Evolutionary conservation across 1,140 invertebrate species (phyloP), one percentile per base, ranked within the genome.

Genomic region (Idris sp.): DNA sequence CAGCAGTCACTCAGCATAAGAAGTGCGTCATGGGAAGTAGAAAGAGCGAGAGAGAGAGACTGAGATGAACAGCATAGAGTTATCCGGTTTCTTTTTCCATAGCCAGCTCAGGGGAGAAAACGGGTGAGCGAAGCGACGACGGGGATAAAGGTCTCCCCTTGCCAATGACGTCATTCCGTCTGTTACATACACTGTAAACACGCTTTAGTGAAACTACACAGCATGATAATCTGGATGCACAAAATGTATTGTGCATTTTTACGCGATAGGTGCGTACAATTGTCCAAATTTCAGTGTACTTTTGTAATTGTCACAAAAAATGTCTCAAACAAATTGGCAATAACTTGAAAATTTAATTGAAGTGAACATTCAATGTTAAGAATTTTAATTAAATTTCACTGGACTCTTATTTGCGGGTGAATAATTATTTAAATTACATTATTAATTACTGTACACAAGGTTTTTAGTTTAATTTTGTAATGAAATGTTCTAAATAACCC

Each of bases 21-120:
- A 69, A 74, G 62, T 64, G 54, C 74, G 77, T 81, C 76, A 80
- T 76, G 79, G 73, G 62, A 81, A 80, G 80, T 77, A 56, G 71
- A n/a, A n/a, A 75, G 62, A 30, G 19, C 30, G 53, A 40, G 62
- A 56, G 13, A 35, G 44, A 53, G 46, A 28, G 43, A 58, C 4
- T 19, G 25, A 74, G 72, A 67, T 43, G 44, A 36, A 53, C 71
- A 61, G 56, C 31, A n/a, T n/a, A 61, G 71, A 81, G 77, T 83
- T 79, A 80, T 82, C 79, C 80, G 80, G 76, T 83, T 80, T 79
- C 76, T 78, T 71, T 81, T 80, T 78, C 35, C 74, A 77, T 74
- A 54, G 72, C 54, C 68, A 65, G 56, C 41, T 35, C 62, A 36
- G 49, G 74, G 35, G 65, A 77, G 69, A 22, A 58, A 71, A 79